phyloP scores from a whole-genome alignment of 2,888 invertebrate genomes.

The Trilocha varians region DNA sequence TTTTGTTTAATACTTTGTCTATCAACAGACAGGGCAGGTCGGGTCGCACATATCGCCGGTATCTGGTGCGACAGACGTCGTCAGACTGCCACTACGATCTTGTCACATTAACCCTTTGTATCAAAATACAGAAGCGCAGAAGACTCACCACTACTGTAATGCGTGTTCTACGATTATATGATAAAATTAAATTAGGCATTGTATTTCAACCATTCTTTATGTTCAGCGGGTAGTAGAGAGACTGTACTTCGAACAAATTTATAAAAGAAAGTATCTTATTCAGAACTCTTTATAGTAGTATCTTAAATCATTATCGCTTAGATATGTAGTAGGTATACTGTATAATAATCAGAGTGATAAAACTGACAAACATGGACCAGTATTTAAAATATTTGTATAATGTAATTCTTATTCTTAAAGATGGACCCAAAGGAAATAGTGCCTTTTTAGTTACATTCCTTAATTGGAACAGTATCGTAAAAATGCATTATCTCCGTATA shows the following conservation, averaged over 20 bases:
- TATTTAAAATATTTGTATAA: too few species aligned
- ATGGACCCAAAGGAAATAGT: neutral
- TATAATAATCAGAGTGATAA: too few species aligned
- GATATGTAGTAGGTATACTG: too few species aligned
- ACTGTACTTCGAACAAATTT: too few species aligned
- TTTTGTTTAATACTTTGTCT: constrained; percentile 8
- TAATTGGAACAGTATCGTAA: neutral
- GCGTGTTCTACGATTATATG: neutral
- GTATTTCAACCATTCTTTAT: too few species aligned
- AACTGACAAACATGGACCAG: too few species aligned
- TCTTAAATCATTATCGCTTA: too few species aligned
- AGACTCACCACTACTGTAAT: neutral
- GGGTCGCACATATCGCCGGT: constrained; percentile 35
- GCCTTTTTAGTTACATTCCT: neutral
- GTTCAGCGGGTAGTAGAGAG: too few species aligned
- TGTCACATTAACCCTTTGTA: constrained; percentile 21
- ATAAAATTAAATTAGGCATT: too few species aligned
- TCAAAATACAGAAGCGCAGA: constrained; percentile 5
- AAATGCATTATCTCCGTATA: too few species aligned
- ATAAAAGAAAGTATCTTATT: too few species aligned
- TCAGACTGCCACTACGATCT: constrained; percentile 12
- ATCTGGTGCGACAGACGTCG: constrained; percentile 9
- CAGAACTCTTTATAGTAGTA: too few species aligned
- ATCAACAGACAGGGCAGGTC: constrained; percentile 30
- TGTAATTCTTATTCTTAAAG: neutral